Base-by-base conservation (phyloP, 2,797 vertebrate species). In the Notoglanidium macrostoma region DNA sequence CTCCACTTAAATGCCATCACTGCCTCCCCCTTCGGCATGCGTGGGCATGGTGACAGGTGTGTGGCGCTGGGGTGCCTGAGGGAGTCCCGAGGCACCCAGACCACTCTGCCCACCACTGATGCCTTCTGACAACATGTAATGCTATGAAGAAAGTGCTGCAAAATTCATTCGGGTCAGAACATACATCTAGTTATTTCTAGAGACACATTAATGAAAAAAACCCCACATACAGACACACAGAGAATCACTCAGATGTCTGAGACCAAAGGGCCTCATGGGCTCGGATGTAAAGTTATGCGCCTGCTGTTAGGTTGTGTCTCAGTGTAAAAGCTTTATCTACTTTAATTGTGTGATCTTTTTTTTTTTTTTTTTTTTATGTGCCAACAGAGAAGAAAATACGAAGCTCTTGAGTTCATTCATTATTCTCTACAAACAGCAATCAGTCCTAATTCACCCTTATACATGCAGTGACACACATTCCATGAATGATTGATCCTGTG, bases 41-140 rank as follows among this genome's bases (percentile, higher is more conserved):
- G 40, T 61, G 83, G 79, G 78, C 90, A 67, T 88, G 49, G 83
- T 87, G 89, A 93, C 94, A 96, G 96, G 95, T 96, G 95, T 94
- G 92, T 92, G 32, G 86, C 90, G 91, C 91, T 91, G 93, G 86
- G 91, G 92, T 93, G 96, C 96, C 94, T 11, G 92, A 70, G 96
- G 97, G 96, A 93, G 89, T 95, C 96, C 95, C 49, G 70, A 92
- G 95, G 93, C 92, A 91, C 93, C 83, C 70, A 92, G 93, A 95
- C 95, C 93, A 85, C 88, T 89, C 87, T 26, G 88, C 87, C 93
- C 92, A 90, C 91, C 88, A 72, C 93, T 97, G 96, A 98, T 96
- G 92, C 92, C 91, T 96, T 90, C 29, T 96, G 97, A 98, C 97
- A 97, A 93, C 92, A 92, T 92, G 92, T 91, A 93, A 91, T 88